These are phyloP conservation scores for Nomada ferruginata DNA, from an alignment of 2,888 invertebrate species.

Conservation along the genomic window DNA sequence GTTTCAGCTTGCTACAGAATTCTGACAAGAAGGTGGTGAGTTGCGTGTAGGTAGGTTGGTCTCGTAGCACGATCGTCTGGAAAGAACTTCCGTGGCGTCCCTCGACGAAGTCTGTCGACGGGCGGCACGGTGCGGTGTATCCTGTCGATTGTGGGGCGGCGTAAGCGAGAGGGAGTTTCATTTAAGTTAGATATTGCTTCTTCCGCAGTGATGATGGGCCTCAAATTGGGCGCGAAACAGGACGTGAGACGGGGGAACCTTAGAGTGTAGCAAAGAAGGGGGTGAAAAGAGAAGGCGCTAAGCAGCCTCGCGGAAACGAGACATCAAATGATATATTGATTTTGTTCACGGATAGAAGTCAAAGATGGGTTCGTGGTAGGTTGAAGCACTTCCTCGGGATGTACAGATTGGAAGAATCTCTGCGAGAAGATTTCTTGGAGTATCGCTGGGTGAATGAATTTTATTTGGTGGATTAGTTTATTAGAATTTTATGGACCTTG, in stretches of 20 bases:
- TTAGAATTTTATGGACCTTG: background rate
- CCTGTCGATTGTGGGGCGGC: conserved; percentile 64
- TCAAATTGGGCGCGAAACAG: conserved; percentile 84
- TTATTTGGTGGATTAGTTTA: background rate
- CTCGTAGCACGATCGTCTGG: conserved; percentile 43
- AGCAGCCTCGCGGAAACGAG: conserved; percentile 39
- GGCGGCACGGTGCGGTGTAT: conserved; percentile 47
- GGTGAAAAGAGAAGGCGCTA: conserved; percentile 28
- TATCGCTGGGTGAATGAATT: background rate
- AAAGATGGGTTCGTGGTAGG: background rate
- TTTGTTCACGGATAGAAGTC: conserved; percentile 15
- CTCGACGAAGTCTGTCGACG: conserved; percentile 57
- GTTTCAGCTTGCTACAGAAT: conserved; percentile 46
- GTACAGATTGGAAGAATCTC: background rate
- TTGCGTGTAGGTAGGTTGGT: conserved; percentile 60
- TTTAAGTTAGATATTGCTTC: conserved; percentile 85
- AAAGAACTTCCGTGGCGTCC: conserved; percentile 58
- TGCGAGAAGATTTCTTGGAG: background rate
- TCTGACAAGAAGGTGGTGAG: conserved; percentile 50
- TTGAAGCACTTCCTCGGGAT: background rate
- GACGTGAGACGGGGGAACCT: conserved; percentile 74
- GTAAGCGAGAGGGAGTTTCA: conserved; percentile 79
- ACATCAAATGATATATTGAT: conserved; percentile 44
- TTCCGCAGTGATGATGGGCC: conserved; percentile 84
- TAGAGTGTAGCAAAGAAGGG: conserved; percentile 40